Evolutionary conservation across 1,140 invertebrate species (phyloP), one percentile per base, ranked within the genome.

Genomic region (Drosophila obscura): DNA sequence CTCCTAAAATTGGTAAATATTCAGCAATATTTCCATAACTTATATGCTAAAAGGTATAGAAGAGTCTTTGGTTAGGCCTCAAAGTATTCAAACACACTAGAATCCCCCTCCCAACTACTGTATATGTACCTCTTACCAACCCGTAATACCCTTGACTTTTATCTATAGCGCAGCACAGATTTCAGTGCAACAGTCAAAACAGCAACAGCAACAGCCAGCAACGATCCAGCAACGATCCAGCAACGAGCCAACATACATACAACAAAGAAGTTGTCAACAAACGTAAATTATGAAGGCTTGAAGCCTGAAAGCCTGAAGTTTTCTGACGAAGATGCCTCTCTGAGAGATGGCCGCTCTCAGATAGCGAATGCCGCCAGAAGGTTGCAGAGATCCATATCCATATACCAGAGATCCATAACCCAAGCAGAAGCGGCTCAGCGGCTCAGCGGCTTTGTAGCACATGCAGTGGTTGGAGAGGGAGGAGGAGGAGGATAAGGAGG

Each of bases 261-360:
- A 74, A 60, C 69, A 60, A 69, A 64, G 77, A 67, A 69, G 51
- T 69, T 83, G 83, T 83, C 83, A 87, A 88, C 75, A 80, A 83
- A 83, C 64, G 59, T 89, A 89, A 88, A 77, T 89, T 88, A 88
- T 89, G 84, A 88, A 71, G 61, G 76, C 80, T 63, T 73, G 62
- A 77, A 80, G 68, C 73, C 80, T 39, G 35, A 39, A 39, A 13
- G 35, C 13, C 35, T 39, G 11, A 73, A 66, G 65, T 80, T 75
- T 82, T 88, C 83, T 82, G 68, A 51, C 62, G 62, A 88, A 88
- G 84, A 83, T 88, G 78, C 66, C 35, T 13, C 35, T 76, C 77
- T 44, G 51, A 77, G 67, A 82, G 76, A 77, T 88, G 74, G 59
- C 55, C 60, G 71, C 50, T 43, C 48, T 41, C 61, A 67, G 83